Evolutionary conservation across 2,797 vertebrate species (phyloP).

Genomic region (Salmo trutta): DNA sequence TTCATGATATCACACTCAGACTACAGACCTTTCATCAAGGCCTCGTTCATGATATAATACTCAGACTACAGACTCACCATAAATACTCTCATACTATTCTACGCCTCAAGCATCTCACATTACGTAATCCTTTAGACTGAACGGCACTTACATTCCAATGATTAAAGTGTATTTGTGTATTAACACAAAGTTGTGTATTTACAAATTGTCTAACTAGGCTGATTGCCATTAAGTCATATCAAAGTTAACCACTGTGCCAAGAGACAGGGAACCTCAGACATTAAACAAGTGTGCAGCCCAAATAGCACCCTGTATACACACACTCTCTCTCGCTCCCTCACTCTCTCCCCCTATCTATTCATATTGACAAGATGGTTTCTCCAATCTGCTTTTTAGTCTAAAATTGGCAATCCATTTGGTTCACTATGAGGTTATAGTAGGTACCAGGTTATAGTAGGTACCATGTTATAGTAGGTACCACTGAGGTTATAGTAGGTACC

Average conservation of each 20-base stretch:
- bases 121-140: neutral
- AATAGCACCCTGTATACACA: neutral
- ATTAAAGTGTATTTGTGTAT: no score
- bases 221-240: neutral
- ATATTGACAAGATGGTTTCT: neutral
- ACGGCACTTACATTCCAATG: neutral
- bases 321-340: neutral
- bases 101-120: neutral
- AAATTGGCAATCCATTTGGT: neutral
- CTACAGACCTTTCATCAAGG: no score
- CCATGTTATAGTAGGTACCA: no score
- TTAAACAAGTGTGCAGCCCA: neutral
- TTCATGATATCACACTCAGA: no score
- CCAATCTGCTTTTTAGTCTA: neutral
- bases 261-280: neutral
- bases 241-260: neutral
- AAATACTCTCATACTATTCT: neutral
- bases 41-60: no score
- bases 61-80: neutral
- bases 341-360: neutral
- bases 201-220: neutral
- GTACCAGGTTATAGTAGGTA: no score
- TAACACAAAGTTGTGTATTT: neutral
- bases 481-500: no score
- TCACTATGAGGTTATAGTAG: neutral